Percentiles rank a stretch among this genome's conserved stretches.
phyloP scores from a whole-genome alignment of 2,113 vertebrate genomes.

The Aramus guarauna region DNA sequence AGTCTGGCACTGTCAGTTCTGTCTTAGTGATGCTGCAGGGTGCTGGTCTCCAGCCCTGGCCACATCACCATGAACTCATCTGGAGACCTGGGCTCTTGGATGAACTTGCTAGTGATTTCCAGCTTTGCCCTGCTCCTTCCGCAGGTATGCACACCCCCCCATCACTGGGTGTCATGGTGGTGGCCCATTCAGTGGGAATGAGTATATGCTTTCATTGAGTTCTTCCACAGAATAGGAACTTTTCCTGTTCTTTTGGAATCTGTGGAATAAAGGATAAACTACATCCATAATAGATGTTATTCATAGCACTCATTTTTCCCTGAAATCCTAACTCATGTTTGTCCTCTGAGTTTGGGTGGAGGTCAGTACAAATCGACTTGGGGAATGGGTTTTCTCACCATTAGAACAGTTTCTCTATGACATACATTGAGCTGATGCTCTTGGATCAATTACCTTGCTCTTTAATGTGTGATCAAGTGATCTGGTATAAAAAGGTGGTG shows the following conservation, averaged over 20 bases:
- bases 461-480: neutral
- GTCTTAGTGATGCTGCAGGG: neutral
- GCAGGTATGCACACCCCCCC: neutral
- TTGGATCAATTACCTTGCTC: neutral
- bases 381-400: neutral
- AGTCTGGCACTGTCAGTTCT: rapidly evolving
- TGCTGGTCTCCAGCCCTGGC: neutral
- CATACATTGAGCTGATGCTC: neutral
- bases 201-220: neutral
- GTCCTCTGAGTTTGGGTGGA: neutral
- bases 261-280: neutral
- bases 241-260: neutral
- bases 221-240: neutral
- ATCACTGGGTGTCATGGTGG: neutral
- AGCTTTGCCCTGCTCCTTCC: neutral
- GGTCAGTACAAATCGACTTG: neutral
- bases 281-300: neutral
- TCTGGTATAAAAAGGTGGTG: neutral
- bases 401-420: neutral
- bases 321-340: neutral
- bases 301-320: neutral
- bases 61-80: rapidly evolving
- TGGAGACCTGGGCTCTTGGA: neutral
- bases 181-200: neutral
- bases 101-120: neutral